Percentiles rank a stretch among this genome's conserved stretches.
phyloP scores from a whole-genome alignment of 2,113 vertebrate species.

The Maccullochella peelii region DNA sequence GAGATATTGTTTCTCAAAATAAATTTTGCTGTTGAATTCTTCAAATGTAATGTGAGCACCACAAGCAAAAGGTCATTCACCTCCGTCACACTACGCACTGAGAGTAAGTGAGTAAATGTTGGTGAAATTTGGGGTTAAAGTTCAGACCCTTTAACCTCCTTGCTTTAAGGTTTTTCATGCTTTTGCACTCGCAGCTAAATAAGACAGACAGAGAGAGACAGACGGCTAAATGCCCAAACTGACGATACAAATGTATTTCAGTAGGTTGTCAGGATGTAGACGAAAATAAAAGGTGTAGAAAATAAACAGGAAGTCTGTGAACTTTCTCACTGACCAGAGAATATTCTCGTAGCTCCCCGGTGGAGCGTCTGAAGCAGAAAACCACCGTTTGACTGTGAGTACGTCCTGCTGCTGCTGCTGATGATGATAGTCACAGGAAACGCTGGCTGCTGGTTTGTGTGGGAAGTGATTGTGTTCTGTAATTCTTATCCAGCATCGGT shows the following conservation, averaged over 20 bases:
- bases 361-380: slow-evolving; percentile 38
- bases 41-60: background rate
- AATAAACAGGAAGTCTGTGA: slow-evolving; percentile 5
- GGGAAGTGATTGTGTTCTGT: slow-evolving; percentile 21
- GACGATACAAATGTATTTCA: background rate
- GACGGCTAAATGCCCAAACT: background rate
- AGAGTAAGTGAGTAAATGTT: background rate
- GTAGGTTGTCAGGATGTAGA: background rate
- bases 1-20: background rate
- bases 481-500: background rate
- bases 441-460: slow-evolving; percentile 10
- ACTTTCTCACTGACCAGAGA: slow-evolving; percentile 41
- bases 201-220: too few species aligned
- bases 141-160: background rate
- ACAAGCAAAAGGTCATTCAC: background rate
- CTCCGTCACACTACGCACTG: background rate
- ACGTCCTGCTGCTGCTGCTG: slow-evolving; percentile 24
- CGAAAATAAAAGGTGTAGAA: background rate
- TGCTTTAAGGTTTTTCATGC: background rate
- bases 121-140: background rate
- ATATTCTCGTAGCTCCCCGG: slow-evolving; percentile 49
- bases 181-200: too few species aligned
- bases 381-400: slow-evolving; percentile 51
- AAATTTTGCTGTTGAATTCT: background rate
- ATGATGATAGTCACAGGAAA: slow-evolving; percentile 17